A percentile compares a stretch with the other conserved stretches of the same genome.
These are phyloP conservation scores for Anthoptus insignis DNA, from an alignment of 2,888 invertebrate genomes.

Conservation along the genomic window DNA sequence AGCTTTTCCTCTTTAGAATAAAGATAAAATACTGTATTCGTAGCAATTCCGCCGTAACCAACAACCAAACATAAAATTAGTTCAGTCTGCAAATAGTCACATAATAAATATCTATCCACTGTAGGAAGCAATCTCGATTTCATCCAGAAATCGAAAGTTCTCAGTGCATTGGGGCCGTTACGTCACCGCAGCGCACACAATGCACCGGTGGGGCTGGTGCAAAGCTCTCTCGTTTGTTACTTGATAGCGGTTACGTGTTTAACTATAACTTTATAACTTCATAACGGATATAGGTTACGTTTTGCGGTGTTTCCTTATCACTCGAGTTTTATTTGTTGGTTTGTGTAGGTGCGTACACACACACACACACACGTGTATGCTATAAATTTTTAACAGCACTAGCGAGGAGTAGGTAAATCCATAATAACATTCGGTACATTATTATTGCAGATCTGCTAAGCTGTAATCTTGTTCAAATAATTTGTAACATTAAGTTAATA, in stretches of 20 bases:
- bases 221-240: conserved; percentile 13
- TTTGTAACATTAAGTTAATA: no score
- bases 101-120: conserved; percentile 21
- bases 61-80: background rate
- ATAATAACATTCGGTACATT: no score
- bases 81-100: conserved; percentile 17
- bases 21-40: no score
- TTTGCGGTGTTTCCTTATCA: background rate
- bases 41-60: no score
- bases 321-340: background rate
- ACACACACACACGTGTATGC: no score
- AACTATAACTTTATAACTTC: background rate
- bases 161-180: conserved; percentile 60
- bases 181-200: conserved; percentile 53
- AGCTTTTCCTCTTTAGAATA: no score
- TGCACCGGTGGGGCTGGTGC: conserved; percentile 18
- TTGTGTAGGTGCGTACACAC: background rate
- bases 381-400: no score
- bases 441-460: no score
- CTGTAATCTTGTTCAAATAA: no score
- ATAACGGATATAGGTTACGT: background rate
- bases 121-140: conserved; percentile 62
- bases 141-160: conserved; percentile 79
- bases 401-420: no score
- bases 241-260: conserved; percentile 6